Conservation (phyloP, 2,113 vertebrate species). For the Eubucco bourcierii region DNA sequence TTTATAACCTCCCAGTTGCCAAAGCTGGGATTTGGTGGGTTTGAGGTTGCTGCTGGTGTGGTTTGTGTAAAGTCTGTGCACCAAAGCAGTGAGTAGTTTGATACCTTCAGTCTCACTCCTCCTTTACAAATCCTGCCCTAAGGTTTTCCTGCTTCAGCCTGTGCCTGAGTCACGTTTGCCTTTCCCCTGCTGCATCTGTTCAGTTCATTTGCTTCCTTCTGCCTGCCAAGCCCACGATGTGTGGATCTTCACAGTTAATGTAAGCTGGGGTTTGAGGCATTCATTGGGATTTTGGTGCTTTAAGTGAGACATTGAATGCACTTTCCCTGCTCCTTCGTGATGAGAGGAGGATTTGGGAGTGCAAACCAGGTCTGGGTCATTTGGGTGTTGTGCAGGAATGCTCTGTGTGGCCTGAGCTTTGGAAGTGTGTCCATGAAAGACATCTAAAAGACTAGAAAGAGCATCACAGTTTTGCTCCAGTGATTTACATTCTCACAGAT, state of each 20-base stretch:
- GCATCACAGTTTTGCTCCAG: neutral
- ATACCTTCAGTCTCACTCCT: neutral
- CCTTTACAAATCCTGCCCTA: neutral
- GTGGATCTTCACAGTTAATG: neutral
- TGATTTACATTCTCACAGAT: neutral
- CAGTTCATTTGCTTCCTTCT: neutral
- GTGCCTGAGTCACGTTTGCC: neutral
- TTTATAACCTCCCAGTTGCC: neutral
- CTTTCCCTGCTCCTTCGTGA: neutral
- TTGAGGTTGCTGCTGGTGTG: neutral
- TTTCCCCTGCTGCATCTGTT: neutral
- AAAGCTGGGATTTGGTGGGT: neutral
- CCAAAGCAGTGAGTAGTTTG: accelerated
- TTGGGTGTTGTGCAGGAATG: neutral
- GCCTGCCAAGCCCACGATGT: neutral
- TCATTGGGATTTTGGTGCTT: neutral
- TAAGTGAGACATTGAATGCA: neutral
- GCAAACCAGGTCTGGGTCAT: neutral
- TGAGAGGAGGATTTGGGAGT: neutral
- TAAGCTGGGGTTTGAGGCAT: neutral
- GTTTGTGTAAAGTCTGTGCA: neutral
- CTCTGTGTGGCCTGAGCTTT: neutral
- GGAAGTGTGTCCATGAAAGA: neutral
- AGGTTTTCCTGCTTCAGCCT: neutral
- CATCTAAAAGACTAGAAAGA: neutral